A percentile compares a stretch with the other conserved stretches of the same genome.
Conservation (phyloP, 2,888 invertebrate genomes). For the Dryocosmus kuriphilus region DNA sequence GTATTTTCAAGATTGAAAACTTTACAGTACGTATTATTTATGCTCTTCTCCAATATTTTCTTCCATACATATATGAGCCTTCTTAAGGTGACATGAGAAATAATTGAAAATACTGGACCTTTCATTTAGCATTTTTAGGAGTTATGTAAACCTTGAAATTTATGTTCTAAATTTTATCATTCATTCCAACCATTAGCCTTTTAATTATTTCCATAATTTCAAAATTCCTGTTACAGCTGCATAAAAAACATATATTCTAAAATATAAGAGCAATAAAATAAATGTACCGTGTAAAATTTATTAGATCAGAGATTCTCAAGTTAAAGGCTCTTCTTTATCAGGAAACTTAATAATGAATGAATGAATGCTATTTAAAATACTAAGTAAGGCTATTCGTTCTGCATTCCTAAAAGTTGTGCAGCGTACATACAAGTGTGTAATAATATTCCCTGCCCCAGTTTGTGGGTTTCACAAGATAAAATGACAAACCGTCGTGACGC, state of each 20-base stretch:
- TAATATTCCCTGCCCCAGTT: slow-evolving; percentile 4
- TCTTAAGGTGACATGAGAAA: neutral
- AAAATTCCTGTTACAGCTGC: too few relatives aligned
- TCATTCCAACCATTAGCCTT: too few relatives aligned
- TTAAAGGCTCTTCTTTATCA: neutral
- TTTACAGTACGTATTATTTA: neutral
- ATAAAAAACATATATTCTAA: too few relatives aligned
- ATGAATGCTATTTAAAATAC: neutral
- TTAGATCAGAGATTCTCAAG: neutral
- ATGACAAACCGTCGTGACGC: neutral
- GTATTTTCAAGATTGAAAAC: neutral
- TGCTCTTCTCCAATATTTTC: neutral
- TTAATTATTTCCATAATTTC: too few relatives aligned
- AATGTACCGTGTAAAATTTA: neutral
- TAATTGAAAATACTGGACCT: neutral
- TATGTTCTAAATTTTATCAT: neutral
- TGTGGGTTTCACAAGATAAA: neutral
- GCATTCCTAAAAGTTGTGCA: slow-evolving; percentile 8
- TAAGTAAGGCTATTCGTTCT: neutral
- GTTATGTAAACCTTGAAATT: neutral
- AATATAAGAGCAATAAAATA: too few relatives aligned
- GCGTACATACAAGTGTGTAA: slow-evolving; percentile 7
- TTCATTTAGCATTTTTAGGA: neutral
- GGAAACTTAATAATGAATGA: neutral
- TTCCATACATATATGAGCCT: neutral